These are phyloP conservation scores for Mythimna lalbum DNA, from an alignment of 2,888 invertebrate species.

Conservation along the genomic window DNA sequence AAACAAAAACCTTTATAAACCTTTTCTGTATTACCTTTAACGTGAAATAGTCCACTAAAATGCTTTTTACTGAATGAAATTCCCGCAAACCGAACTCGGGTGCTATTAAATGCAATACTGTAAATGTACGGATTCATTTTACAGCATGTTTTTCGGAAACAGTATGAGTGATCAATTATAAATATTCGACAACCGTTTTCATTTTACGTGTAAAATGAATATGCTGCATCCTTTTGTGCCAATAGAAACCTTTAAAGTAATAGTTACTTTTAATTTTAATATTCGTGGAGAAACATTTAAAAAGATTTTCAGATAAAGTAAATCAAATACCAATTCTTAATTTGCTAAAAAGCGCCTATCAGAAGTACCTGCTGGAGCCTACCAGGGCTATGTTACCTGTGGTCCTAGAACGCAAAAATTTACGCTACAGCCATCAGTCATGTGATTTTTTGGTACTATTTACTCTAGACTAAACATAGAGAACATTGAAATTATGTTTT, in stretches of 20 bases:
- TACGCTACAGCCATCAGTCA: too few relatives aligned
- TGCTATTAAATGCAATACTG: conserved; percentile 26
- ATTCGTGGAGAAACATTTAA: neutral
- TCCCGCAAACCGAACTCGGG: conserved; percentile 10
- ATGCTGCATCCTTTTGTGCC: conserved; percentile 7
- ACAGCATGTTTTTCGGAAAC: conserved; percentile 25
- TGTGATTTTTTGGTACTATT: too few relatives aligned
- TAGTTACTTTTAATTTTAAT: neutral
- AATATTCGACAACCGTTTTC: conserved; percentile 7
- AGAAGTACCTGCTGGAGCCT: too few relatives aligned
- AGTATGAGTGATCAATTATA: conserved; percentile 18
- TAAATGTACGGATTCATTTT: conserved; percentile 22
- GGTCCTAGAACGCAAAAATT: too few relatives aligned
- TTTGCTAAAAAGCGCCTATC: too few relatives aligned
- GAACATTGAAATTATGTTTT: too few relatives aligned
- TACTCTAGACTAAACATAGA: too few relatives aligned
- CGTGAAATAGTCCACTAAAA: conserved; percentile 18
- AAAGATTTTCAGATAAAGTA: neutral
- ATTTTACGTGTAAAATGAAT: conserved; percentile 17
- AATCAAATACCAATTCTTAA: neutral
- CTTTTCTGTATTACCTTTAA: neutral
- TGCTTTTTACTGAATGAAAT: conserved; percentile 27
- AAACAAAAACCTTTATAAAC: conserved; percentile 11
- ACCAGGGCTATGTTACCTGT: too few relatives aligned
- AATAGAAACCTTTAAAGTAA: conserved; percentile 2